Evolutionary conservation across 2,888 invertebrate species (phyloP).

Genomic region (Eupithecia abbreviata): DNA sequence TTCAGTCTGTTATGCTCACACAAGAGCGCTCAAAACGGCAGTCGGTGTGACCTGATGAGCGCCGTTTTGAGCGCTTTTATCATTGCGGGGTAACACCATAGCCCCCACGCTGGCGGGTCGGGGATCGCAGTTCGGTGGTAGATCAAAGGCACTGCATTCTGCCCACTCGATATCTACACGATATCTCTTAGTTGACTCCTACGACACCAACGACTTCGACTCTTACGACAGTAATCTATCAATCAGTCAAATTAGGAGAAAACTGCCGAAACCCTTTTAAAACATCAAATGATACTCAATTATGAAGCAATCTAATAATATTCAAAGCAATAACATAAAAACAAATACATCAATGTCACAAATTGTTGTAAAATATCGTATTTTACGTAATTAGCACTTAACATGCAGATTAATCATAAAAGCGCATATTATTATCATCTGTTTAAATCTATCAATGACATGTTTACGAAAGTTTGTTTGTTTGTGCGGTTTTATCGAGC

Average conservation of each 20-base stretch:
- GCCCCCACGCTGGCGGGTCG: no score
- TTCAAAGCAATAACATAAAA: conserved; percentile 26
- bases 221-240: neutral
- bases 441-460: conserved; percentile 13
- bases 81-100: no score
- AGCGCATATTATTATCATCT: conserved; percentile 30
- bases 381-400: conserved; percentile 36
- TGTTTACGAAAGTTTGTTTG: conserved; percentile 10
- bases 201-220: neutral
- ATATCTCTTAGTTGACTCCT: neutral
- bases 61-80: no score
- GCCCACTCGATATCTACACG: no score
- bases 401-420: conserved; percentile 34
- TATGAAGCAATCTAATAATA: conserved; percentile 8
- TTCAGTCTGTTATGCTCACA: no score
- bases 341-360: conserved; percentile 30
- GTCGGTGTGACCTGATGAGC: no score
- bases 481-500: neutral
- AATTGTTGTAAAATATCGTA: conserved; percentile 19
- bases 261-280: conserved; percentile 5
- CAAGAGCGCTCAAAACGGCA: no score
- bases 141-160: no score
- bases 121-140: no score
- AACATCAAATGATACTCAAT: conserved; percentile 4
- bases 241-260: neutral